These are phyloP conservation scores for Leptopterna dolabrata DNA, from an alignment of 2,888 invertebrate genomes.

Conservation along the genomic window DNA sequence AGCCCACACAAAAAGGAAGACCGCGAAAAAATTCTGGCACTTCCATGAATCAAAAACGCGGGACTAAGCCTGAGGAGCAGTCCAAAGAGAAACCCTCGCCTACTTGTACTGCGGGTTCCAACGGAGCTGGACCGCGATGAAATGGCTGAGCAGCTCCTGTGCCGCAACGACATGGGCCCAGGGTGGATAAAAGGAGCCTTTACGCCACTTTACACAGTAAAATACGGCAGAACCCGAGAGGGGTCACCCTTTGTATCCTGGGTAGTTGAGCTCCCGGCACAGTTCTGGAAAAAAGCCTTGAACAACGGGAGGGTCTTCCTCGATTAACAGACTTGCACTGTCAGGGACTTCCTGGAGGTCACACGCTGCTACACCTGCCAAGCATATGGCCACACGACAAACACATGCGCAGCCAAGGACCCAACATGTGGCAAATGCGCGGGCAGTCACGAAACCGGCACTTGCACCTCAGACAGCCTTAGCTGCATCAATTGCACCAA, in stretches of 20 bases:
- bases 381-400: conserved; percentile 12
- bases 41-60: neutral
- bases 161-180: neutral
- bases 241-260: neutral
- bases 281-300: neutral
- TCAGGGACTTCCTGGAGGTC: neutral
- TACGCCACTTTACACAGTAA: neutral
- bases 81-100: neutral
- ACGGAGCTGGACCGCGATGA: neutral
- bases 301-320: neutral
- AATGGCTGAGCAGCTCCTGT: neutral
- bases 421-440: neutral
- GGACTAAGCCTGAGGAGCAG: neutral
- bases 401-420: neutral
- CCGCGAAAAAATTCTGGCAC: neutral
- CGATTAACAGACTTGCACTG: neutral
- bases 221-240: neutral
- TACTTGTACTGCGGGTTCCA: neutral
- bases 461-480: neutral
- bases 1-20: neutral
- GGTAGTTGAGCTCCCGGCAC: neutral
- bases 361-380: conserved; percentile 24
- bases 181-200: neutral
- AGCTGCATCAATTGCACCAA: neutral
- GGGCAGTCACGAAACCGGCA: neutral